Conservation (phyloP, 92 coral and sea anemone genomes). For the Desmophyllum pertusum region DNA sequence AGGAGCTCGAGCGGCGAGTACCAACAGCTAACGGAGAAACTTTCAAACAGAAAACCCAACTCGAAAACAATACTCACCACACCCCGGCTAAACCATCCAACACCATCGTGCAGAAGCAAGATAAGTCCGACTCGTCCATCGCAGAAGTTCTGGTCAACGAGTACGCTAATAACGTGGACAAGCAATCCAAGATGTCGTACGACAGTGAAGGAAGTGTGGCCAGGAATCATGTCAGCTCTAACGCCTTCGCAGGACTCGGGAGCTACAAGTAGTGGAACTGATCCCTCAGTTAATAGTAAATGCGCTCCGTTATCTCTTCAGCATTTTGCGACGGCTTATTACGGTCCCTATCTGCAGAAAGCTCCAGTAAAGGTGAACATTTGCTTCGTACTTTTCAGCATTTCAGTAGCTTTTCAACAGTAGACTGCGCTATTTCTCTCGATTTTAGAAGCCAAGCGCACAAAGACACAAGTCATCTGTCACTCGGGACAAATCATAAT, state of each 20-base stretch:
- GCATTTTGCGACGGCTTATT: slow-evolving; percentile 73
- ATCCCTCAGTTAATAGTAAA: not conserved
- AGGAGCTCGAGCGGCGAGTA: not conserved
- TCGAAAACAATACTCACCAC: too few species aligned
- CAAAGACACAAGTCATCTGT: too few species aligned
- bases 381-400: not conserved
- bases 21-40: slow-evolving; percentile 11
- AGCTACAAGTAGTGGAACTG: not conserved
- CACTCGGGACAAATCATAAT: too few species aligned
- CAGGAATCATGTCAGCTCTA: slow-evolving; percentile 1
- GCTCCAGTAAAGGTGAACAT: slow-evolving; percentile 73
- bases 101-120: slow-evolving; percentile 13
- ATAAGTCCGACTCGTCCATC: slow-evolving; percentile 30
- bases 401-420: not conserved
- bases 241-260: not conserved
- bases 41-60: not conserved
- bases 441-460: too few species aligned
- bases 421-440: too few species aligned
- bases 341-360: slow-evolving; percentile 88
- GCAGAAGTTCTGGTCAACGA: slow-evolving; percentile 24
- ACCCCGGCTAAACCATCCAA: not conserved
- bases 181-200: slow-evolving; percentile 14
- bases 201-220: slow-evolving; percentile 24
- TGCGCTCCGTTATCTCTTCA: slow-evolving; percentile 60
- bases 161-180: slow-evolving; percentile 8